phyloP scores from a whole-genome alignment of 2,888 invertebrate species.

The Disparrhopalites patrizii region DNA sequence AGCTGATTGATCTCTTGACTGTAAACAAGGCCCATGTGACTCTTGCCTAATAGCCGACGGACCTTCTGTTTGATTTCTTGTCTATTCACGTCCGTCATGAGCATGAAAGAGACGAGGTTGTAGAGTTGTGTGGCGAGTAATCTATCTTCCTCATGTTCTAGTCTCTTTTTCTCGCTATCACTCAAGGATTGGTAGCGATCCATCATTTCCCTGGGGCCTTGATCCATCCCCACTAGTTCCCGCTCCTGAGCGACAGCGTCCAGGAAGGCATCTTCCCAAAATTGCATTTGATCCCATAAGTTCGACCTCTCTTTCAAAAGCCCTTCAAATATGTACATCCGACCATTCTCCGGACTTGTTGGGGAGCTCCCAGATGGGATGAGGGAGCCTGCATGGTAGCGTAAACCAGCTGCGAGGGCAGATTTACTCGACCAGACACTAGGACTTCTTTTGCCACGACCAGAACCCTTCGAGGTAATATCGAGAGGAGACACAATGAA shows the following conservation, averaged over 20 bases:
- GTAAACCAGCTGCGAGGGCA: constrained; percentile 76
- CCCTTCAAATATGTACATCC: constrained; percentile 90
- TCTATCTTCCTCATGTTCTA: constrained; percentile 97
- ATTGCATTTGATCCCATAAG: constrained; percentile 98
- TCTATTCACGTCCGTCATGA: constrained; percentile 83
- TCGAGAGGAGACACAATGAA: neutral
- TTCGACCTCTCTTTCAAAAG: constrained; percentile 69
- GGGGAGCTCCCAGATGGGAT: constrained; percentile 74
- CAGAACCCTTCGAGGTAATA: constrained; percentile 59
- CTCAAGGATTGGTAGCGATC: constrained; percentile 88
- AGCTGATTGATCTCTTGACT: constrained; percentile 96
- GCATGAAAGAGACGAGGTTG: constrained; percentile 92
- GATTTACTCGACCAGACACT: constrained; percentile 93
- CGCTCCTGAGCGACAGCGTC: constrained; percentile 97
- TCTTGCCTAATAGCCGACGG: constrained; percentile 92
- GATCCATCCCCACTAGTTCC: constrained; percentile 99
- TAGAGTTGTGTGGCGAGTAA: constrained; percentile 91
- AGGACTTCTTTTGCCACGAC: constrained; percentile 71
- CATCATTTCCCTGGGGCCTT: constrained; percentile 99
- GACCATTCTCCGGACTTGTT: constrained; percentile 82
- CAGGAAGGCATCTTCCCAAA: constrained; percentile 98
- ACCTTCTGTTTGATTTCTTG: constrained; percentile 78
- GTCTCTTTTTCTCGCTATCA: constrained; percentile 84
- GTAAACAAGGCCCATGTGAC: constrained; percentile 95
- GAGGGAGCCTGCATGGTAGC: constrained; percentile 81